Base-by-base conservation (phyloP, 2,888 invertebrate species). In the Marronus borbonicus region DNA sequence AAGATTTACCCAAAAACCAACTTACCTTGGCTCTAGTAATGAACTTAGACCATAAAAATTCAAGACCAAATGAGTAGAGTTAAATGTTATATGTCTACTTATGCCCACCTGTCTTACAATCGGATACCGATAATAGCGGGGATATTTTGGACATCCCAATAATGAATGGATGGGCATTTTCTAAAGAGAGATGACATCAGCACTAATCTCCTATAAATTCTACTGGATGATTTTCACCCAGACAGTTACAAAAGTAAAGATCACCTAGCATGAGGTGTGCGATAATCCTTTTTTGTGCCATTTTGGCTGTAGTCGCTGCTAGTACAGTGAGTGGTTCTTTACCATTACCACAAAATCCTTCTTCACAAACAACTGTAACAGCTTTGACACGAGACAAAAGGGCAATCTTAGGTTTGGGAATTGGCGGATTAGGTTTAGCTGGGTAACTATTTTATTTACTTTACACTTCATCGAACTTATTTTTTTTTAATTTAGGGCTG, bases 41-140 rank as follows among this genome's bases (percentile, higher is more conserved):
- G 65, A 76, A 76, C 76, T 76, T 76, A 39, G 50, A 49, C 49
- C n/a, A 68, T 49, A 68, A 74, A 62, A 74, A 39, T 62, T 62
- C 62, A 58, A 60, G 60, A 49, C 52, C 74, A 49, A 39, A 24
- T 24, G 12, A 52, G 60, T 10, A 55, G 24, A 24, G 31, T 49
- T 55, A 0, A 50, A 50, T 17, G n/a, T 55, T 72, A 50, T 17
- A 17, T 68, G 14, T 39, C 49, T 24, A 74, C 7, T 20, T 31
- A 20, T 76, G 39, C 39, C 20, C 65, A 76, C 66, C 39, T 64
- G 69, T 49, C 60, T 39, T 5, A 55, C 5, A 39, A 69, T 52
- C 20, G 36, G 10, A 39, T 39, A 20, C 20, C 52, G 31, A 17
- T 50, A 70, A 12, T 3, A 49, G 60, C n/a, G 28, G 36, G 69